Evolutionary conservation across 2,888 invertebrate genomes (phyloP), one percentile per base, ranked within the genome.

Genomic region (Xestia ashworthii): DNA sequence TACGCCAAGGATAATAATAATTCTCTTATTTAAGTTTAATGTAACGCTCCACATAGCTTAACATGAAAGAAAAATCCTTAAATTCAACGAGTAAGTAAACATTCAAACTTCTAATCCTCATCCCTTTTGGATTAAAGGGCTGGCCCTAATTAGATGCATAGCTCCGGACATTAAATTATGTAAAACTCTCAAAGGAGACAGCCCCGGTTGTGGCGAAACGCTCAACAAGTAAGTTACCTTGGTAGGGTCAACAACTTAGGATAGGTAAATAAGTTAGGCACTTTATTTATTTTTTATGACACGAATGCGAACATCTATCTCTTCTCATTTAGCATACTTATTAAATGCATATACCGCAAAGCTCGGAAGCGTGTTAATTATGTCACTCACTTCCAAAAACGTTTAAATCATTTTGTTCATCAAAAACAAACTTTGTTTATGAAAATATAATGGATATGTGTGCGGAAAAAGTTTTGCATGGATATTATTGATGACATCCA

Each of bases 151-250:
- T 67, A 73, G 55, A 71, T 48, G 58, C n/a, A 73, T 64, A 41
- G 14, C 38, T 60, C 38, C 50, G 67, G 12, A 60, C 71, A 55
- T 71, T 66, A 74, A 64, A 73, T 82, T 76, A 75, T 38, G 64
- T 80, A 77, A 79, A 62, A 80, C 74, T 38, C 65, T 74, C 75
- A 77, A 85, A 73, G 73, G 71, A 67, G 12, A 25, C 44, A 38
- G 44, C 22, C 58, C 46, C 62, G 46, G 41, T 60, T 68, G 74
- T 67, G 81, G 71, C 62, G 11, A 41, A 73, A 68, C 68, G 67
- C 62, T 75, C 85, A 80, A 80, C 82, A 85, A 82, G 82, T 84
- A 71, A 58, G 25, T 41, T 48, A 78, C 25, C 53, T 58, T 19
- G 25, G 22, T 62, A 55, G 22, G 55, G 48, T 68, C 44, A 71